These are phyloP conservation scores for Trichacis sp. DNA, from an alignment of 2,888 invertebrate species.

Conservation along the genomic window DNA sequence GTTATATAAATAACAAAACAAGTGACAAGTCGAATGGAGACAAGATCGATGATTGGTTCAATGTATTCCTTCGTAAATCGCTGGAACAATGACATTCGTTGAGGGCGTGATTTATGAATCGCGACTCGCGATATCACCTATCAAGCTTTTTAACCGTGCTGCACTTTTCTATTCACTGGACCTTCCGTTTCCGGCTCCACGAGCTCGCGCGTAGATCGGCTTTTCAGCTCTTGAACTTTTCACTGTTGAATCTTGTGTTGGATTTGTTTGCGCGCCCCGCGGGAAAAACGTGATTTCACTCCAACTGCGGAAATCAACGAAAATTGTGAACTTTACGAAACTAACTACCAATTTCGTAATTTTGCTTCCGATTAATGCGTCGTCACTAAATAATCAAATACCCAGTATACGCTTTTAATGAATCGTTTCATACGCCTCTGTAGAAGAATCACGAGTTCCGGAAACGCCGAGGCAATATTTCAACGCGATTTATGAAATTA, in stretches of 20 bases:
- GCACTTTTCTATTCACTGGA: conserved; percentile 11
- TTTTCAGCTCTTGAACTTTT: conserved; percentile 1
- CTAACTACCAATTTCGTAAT: no score
- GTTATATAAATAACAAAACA: no score
- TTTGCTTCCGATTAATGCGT: no score
- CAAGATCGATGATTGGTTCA: conserved; percentile 4
- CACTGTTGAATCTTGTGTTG: not conserved
- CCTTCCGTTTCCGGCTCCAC: conserved; percentile 15
- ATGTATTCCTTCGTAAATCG: conserved; percentile 51
- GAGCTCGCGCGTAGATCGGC: conserved; percentile 2
- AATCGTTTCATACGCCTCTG: no score
- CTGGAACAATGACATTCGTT: conserved; percentile 54
- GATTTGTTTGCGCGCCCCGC: not conserved
- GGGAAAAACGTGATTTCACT: not conserved
- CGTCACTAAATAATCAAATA: no score
- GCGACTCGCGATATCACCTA: conserved; percentile 38
- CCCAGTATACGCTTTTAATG: no score
- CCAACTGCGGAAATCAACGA: not conserved
- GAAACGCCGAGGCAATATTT: no score
- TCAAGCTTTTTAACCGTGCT: conserved; percentile 17
- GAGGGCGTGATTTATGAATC: conserved; percentile 51
- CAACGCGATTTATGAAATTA: no score
- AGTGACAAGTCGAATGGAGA: no score
- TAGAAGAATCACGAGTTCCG: no score
- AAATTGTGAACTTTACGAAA: not conserved